Conservation (phyloP, 1,140 invertebrate genomes). For the Neodiprion fabricii region DNA sequence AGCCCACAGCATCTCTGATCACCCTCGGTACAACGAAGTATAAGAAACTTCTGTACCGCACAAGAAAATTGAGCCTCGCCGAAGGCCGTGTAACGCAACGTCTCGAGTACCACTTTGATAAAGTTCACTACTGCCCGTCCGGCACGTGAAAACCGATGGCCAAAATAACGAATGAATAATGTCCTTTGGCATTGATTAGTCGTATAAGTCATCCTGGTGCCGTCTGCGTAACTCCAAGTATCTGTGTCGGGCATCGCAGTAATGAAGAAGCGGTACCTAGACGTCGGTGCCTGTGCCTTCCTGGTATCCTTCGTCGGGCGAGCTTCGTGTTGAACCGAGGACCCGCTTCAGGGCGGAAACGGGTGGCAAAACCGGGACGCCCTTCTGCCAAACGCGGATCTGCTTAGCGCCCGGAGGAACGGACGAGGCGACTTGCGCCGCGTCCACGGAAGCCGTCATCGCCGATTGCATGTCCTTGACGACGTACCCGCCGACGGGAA, state of each 20-base stretch:
- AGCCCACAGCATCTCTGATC: too few relatives aligned
- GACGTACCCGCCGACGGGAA: slow-evolving; percentile 66
- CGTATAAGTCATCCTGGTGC: slow-evolving; percentile 43
- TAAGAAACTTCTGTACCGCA: neutral
- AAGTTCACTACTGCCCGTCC: slow-evolving; percentile 45
- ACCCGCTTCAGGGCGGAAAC: slow-evolving; percentile 82
- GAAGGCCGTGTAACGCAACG: slow-evolving; percentile 14
- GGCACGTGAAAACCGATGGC: slow-evolving; percentile 22
- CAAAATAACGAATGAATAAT: slow-evolving; percentile 9
- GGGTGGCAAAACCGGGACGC: slow-evolving; percentile 81
- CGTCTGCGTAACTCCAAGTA: slow-evolving; percentile 49
- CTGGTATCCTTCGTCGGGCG: slow-evolving; percentile 89
- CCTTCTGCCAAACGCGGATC: slow-evolving; percentile 83
- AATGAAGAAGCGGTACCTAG: slow-evolving; percentile 64
- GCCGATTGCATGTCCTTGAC: slow-evolving; percentile 72
- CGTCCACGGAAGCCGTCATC: slow-evolving; percentile 41
- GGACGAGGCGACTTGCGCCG: slow-evolving; percentile 43
- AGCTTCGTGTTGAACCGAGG: slow-evolving; percentile 77
- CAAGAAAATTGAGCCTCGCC: slow-evolving; percentile 3
- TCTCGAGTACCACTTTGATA: slow-evolving; percentile 9
- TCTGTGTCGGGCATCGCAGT: slow-evolving; percentile 50
- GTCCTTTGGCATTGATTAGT: neutral
- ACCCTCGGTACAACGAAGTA: too few relatives aligned
- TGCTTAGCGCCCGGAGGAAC: slow-evolving; percentile 71
- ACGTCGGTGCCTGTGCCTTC: slow-evolving; percentile 92